Percentiles rank a stretch among this genome's conserved stretches.
Evolutionary conservation across 2,113 vertebrate species (phyloP).

Genomic region (Balaeniceps rex): DNA sequence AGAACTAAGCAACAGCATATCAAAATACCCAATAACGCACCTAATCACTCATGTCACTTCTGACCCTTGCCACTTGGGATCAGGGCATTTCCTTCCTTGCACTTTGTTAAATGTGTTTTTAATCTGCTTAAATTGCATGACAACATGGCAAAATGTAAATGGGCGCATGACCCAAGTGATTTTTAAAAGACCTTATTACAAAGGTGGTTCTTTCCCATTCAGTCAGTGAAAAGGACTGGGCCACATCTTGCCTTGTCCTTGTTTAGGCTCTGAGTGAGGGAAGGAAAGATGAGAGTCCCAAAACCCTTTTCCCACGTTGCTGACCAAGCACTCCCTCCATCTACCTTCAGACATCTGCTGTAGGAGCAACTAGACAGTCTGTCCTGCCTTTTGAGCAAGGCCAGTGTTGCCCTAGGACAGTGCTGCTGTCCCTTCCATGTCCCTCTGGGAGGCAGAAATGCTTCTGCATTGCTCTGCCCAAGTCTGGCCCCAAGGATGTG

Average conservation of each 20-base stretch:
- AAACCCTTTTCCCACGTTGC: not conserved
- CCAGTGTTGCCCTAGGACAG: not conserved
- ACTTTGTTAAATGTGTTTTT: constrained; percentile 75
- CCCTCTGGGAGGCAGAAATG: not conserved
- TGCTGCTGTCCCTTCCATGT: not conserved
- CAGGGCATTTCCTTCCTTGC: constrained; percentile 67
- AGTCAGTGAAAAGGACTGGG: not conserved
- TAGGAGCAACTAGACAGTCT: not conserved
- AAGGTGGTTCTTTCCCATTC: not conserved
- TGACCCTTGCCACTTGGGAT: constrained; percentile 62
- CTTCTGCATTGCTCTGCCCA: accelerated
- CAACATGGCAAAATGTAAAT: constrained; percentile 22
- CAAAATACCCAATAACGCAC: constrained; percentile 48
- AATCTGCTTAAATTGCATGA: constrained; percentile 66
- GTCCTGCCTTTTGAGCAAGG: not conserved
- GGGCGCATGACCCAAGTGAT: not conserved
- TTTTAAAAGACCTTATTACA: constrained; percentile 23
- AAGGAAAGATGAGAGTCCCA: not conserved
- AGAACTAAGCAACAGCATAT: not conserved
- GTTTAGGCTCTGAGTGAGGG: not conserved
- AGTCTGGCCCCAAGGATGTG: accelerated
- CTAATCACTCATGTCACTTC: constrained; percentile 69
- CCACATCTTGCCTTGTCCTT: not conserved
- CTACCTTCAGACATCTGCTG: not conserved
- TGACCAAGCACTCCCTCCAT: not conserved